phyloP scores from a whole-genome alignment of 35 echinoderm and acorn worm genomes.

The Holothuria glaberrima region DNA sequence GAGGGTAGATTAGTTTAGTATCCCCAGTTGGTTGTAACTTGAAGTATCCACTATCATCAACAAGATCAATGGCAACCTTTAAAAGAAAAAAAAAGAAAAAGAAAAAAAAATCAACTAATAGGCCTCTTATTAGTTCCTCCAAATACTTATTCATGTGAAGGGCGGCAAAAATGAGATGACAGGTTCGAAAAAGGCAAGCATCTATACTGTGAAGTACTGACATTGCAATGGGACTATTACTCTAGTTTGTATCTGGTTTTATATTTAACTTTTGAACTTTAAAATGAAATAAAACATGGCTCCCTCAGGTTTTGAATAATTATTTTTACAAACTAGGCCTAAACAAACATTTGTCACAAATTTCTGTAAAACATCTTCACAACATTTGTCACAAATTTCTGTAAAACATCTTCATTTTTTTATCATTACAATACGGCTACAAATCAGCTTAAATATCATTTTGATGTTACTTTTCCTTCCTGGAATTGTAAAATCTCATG shows the following conservation, averaged over 20 bases:
- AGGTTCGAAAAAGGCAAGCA: neutral
- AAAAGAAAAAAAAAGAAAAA: neutral
- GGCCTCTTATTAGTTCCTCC: neutral
- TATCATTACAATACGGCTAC: neutral
- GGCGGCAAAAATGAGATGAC: too few species aligned
- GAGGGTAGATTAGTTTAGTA: conserved; percentile 96
- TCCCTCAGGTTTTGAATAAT: too few species aligned
- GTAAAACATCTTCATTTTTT: too few species aligned
- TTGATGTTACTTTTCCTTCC: neutral
- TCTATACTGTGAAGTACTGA: neutral
- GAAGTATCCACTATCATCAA: conserved; percentile 73
- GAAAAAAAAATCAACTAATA: neutral
- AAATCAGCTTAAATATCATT: neutral
- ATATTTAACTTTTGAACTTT: too few species aligned
- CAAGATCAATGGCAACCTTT: conserved; percentile 94
- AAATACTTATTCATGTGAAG: neutral
- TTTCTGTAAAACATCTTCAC: too few species aligned
- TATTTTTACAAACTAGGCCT: too few species aligned
- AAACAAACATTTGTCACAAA: too few species aligned
- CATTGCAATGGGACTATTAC: too few species aligned
- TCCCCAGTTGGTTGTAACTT: conserved; percentile 66
- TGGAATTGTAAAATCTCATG: neutral
- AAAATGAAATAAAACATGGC: too few species aligned
- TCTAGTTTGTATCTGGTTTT: too few species aligned
- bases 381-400: too few species aligned